A percentile compares a stretch with the other conserved stretches of the same genome.
Evolutionary conservation across 2,888 invertebrate genomes (phyloP).

Genomic region (Aphodius sticticus): DNA sequence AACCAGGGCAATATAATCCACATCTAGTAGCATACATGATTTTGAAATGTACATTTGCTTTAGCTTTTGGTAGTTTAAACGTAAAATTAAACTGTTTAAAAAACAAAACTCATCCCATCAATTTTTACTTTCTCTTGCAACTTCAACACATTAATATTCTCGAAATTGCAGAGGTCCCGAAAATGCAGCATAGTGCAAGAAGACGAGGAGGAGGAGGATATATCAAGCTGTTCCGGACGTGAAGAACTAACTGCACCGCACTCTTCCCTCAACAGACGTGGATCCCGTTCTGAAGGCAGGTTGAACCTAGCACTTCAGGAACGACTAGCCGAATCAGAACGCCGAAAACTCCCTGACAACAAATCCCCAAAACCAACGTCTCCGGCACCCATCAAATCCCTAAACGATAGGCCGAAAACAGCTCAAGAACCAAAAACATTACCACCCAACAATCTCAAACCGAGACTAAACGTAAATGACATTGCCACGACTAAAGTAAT

Average conservation of each 20-base stretch:
- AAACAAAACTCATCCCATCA: neutral
- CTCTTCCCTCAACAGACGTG: slow-evolving; percentile 69
- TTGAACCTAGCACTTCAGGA: slow-evolving; percentile 75
- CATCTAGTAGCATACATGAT: too few relatives aligned
- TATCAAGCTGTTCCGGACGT: slow-evolving; percentile 65
- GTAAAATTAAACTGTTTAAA: neutral
- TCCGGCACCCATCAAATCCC: slow-evolving; percentile 35
- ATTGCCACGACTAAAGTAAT: slow-evolving; percentile 58
- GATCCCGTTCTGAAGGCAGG: slow-evolving; percentile 83
- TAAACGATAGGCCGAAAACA: slow-evolving; percentile 40
- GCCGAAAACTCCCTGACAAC: slow-evolving; percentile 57
- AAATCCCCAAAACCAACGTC: slow-evolving; percentile 31
- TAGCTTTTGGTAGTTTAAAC: too few relatives aligned
- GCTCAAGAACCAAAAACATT: slow-evolving; percentile 50
- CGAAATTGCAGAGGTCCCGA: slow-evolving; percentile 68
- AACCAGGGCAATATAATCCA: too few relatives aligned
- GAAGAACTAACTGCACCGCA: slow-evolving; percentile 64
- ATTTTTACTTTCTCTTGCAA: slow-evolving; percentile 15
- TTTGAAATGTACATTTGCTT: too few relatives aligned
- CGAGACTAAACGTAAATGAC: slow-evolving; percentile 47
- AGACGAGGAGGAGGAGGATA: slow-evolving; percentile 90
- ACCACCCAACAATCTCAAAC: slow-evolving; percentile 53
- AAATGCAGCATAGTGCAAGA: slow-evolving; percentile 94
- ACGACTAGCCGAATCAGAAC: slow-evolving; percentile 65
- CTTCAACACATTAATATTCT: neutral